phyloP scores from a whole-genome alignment of 2,888 invertebrate species.

The Homarus gammarus region DNA sequence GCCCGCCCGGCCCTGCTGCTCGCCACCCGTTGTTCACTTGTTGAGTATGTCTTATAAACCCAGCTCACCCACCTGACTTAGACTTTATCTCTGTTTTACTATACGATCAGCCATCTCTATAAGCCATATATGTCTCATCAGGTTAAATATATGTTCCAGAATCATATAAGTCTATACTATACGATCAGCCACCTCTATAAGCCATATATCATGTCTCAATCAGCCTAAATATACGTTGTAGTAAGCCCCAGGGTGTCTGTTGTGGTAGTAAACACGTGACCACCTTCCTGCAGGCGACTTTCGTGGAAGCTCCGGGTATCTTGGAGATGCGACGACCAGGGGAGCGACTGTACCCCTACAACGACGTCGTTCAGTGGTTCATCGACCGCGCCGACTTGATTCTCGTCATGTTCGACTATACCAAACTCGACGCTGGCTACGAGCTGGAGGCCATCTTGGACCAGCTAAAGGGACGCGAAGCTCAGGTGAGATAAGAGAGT shows the following conservation, averaged over 20 bases:
- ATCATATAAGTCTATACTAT: too few species aligned
- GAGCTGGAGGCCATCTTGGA: constrained; percentile 96
- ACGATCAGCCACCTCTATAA: too few species aligned
- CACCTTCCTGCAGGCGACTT: constrained; percentile 86
- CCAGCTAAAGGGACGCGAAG: constrained; percentile 95
- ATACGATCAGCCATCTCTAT: too few species aligned
- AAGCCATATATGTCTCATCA: too few species aligned
- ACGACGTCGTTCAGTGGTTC: constrained; percentile 98
- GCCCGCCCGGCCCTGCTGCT: constrained; percentile 23
- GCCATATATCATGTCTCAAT: too few species aligned
- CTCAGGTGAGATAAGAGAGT: constrained; percentile 83
- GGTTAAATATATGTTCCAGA: too few species aligned
- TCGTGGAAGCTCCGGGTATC: constrained; percentile 97
- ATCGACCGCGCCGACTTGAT: constrained; percentile 97
- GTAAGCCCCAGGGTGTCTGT: too few species aligned
- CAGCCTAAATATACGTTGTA: too few species aligned
- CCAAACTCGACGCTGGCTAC: constrained; percentile 95
- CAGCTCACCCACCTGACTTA: neutral
- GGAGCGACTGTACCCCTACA: constrained; percentile 91
- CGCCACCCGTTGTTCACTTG: neutral
- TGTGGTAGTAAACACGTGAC: neutral
- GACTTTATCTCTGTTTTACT: too few species aligned
- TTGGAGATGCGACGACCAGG: constrained; percentile 96
- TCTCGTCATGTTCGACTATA: constrained; percentile 96
- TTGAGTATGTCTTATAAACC: neutral